Percentiles rank a stretch among this genome's conserved stretches.
Evolutionary conservation across 2,888 invertebrate species (phyloP).

Genomic region (Pherbina coryleti): DNA sequence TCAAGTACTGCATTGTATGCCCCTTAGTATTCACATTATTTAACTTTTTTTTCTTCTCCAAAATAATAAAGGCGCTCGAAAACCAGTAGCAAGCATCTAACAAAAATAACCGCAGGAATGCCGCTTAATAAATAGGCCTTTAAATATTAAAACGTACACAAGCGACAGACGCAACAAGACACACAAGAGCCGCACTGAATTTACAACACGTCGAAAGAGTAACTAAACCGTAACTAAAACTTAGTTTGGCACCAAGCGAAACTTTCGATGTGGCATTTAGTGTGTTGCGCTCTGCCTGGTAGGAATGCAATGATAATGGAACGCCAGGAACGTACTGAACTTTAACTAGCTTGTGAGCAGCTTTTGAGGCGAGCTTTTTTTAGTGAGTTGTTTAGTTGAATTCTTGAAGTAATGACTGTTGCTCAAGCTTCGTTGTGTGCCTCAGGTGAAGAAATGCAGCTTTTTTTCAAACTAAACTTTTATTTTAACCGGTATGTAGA

Average conservation of each 20-base stretch:
- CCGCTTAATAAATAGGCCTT: not conserved
- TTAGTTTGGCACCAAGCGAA: constrained; percentile 1
- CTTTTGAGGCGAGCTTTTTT: not conserved
- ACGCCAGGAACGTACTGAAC: not conserved
- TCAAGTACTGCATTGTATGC: too few relatives aligned
- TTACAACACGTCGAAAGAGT: constrained; percentile 23
- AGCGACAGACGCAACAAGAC: not conserved
- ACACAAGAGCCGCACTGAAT: not conserved
- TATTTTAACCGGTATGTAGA: too few relatives aligned
- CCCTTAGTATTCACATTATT: too few relatives aligned
- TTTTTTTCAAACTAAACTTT: not conserved
- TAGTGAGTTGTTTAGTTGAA: not conserved
- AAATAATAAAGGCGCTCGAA: too few relatives aligned
- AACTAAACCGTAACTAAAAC: constrained; percentile 34
- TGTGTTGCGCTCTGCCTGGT: not conserved
- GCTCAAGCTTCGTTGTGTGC: not conserved
- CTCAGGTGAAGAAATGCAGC: not conserved
- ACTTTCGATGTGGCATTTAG: constrained; percentile 4
- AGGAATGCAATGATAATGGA: not conserved
- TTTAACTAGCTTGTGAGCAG: not conserved
- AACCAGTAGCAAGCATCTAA: not conserved
- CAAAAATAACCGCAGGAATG: not conserved
- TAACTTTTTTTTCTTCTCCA: too few relatives aligned
- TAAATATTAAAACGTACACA: not conserved
- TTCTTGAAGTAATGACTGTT: not conserved